Base-by-base conservation (phyloP, 2,888 invertebrate genomes). In the Agonopterix subpropinquella region DNA sequence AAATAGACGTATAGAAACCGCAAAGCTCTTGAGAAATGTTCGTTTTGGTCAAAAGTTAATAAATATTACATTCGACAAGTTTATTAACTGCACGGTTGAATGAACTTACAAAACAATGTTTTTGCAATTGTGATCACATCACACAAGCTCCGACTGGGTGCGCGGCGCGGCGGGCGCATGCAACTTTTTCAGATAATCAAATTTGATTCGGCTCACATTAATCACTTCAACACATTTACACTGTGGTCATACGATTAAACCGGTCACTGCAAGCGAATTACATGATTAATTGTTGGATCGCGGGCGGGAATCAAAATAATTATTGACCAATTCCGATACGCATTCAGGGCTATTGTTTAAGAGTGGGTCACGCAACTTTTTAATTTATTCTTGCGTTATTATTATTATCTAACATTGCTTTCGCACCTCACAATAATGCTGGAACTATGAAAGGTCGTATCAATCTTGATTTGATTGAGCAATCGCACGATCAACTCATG, bases 141-240 rank as follows among this genome's bases (percentile, higher is more conserved):
- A 53, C 41, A 49, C 36, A 41, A 43, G 43, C 41, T 7, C 9
- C 28, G 11, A 35, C 11, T 37, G 10, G 44, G 41, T 54, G 53
- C 5, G 28, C 28, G 28, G 7, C 28, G 28, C 28, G 28, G 28
- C 28, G 28, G 5, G 28, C 28, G 53, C 63, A 67, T 61, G 66
- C 65, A 69, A 65, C 70, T 64, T 72, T 77, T 73, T 70, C 70
- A 70, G 72, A 74, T 80, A 80, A 83, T 81, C 77, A 76, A 80
- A 80, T 81, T 73, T 74, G 75, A 80, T 77, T 77, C 73, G 64
- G 65, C 65, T 57, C 59, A 70, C 79, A 83, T 84, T 83, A 83
- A 85, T 86, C 84, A 83, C 74, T 75, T 82, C 79, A 81, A 76
- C 80, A 79, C 82, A 77, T 84, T 80, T 71, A 70, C 73, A 67